Base-by-base conservation (phyloP, 2,797 vertebrate species). In the Parauchenoglanis punctatus region DNA sequence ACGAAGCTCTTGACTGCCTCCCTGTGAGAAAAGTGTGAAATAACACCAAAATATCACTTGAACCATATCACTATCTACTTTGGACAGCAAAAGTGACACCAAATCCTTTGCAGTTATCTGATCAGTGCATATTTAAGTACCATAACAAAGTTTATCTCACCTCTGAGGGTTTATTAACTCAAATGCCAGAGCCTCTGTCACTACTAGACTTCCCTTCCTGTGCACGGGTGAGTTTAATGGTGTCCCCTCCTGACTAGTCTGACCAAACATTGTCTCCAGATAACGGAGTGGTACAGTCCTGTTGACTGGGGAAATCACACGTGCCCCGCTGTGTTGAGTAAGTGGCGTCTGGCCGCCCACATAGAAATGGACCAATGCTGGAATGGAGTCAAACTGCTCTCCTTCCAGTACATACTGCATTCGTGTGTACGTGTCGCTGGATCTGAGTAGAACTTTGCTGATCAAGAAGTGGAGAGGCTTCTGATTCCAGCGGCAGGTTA, bases 401-500 rank as follows among this genome's bases (percentile, higher is more conserved):
- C 93, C 95, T 91, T 98, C 97, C 0, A 99, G 96, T 90, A 96
- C 92, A 94, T 96, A 98, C 92, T 96, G 97, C 75, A 96, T 91
- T 0, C 93, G 95, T 5, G 94, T 95, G 87, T 93, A 95, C 63
- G 94, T 92, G 46, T 97, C 96, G 0, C 94, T 91, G 12, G 96
- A 95, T 91, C 96, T 96, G 63, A 97, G 94, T 1, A 94, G 94
- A 81, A 94, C 95, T 91, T 95, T 97, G 94, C 95, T 96, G 94
- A 99, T 96, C 89, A 97, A 96, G 93, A 99, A 97, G 92, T 99
- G 98, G 81, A 97, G 93, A 0, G 96, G 94, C 82, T 97, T 96
- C 6, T 97, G 96, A 91, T 93, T 95, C 97, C 97, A 99, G 92
- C 92, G 95, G 92, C 95, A 95, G 0, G 97, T 99, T 87, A 99